These are phyloP conservation scores for Riptortus pedestris DNA, from an alignment of 1,140 invertebrate genomes.

Conservation along the genomic window DNA sequence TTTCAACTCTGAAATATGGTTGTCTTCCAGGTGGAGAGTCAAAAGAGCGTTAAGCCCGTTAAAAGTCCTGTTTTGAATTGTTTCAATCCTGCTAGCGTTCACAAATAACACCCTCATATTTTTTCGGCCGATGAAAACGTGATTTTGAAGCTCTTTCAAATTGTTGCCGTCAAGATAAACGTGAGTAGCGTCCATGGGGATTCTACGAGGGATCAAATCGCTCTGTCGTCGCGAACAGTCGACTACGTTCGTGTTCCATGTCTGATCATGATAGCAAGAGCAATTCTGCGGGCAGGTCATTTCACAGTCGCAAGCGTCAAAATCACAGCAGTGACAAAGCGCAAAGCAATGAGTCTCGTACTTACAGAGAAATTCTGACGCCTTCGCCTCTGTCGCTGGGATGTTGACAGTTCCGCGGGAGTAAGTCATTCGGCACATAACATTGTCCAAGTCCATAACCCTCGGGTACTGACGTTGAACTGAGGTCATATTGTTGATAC, in stretches of 20 bases:
- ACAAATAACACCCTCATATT: slow-evolving; percentile 77
- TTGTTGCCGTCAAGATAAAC: slow-evolving; percentile 84
- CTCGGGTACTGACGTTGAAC: slow-evolving; percentile 62
- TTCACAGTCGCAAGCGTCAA: slow-evolving; percentile 88
- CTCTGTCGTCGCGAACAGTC: slow-evolving; percentile 72
- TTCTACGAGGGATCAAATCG: slow-evolving; percentile 63
- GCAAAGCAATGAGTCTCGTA: slow-evolving; percentile 89
- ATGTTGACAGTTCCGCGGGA: slow-evolving; percentile 55
- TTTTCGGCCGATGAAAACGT: slow-evolving; percentile 83
- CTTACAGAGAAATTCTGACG: slow-evolving; percentile 76
- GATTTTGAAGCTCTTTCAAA: slow-evolving; percentile 70
- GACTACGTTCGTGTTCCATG: slow-evolving; percentile 85
- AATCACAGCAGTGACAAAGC: slow-evolving; percentile 86
- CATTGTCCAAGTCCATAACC: slow-evolving; percentile 76
- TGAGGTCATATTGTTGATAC: slow-evolving; percentile 71
- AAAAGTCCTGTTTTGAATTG: slow-evolving; percentile 84
- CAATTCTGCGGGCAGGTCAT: slow-evolving; percentile 88
- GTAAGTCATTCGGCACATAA: slow-evolving; percentile 72
- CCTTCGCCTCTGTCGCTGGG: slow-evolving; percentile 50
- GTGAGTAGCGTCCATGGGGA: slow-evolving; percentile 89
- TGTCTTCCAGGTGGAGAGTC: slow-evolving; percentile 74
- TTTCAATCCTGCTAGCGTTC: slow-evolving; percentile 72
- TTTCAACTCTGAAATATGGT: slow-evolving; percentile 63
- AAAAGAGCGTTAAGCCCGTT: slow-evolving; percentile 73
- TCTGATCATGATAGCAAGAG: slow-evolving; percentile 83